phyloP scores from a whole-genome alignment of 1,140 invertebrate genomes.

The Phocides pigmalion region DNA sequence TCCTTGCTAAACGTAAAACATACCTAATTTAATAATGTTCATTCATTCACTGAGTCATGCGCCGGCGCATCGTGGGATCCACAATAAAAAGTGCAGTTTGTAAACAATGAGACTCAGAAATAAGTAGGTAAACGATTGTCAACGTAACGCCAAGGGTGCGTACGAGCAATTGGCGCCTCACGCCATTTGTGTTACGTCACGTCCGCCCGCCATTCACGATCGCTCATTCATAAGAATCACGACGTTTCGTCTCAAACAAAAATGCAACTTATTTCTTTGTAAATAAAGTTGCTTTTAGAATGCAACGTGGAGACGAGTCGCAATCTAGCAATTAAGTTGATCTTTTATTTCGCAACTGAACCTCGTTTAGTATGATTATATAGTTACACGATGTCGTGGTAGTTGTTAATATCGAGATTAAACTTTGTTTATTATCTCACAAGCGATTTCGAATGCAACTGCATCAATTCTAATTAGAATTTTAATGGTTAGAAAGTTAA shows the following conservation, averaged over 20 bases:
- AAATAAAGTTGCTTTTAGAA: constrained; percentile 17
- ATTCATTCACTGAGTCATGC: constrained; percentile 35
- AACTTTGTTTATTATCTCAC: too few species aligned
- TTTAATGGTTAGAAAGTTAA: too few species aligned
- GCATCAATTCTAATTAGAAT: too few species aligned
- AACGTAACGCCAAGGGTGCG: constrained; percentile 45
- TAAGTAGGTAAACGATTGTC: constrained; percentile 40
- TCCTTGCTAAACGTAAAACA: constrained; percentile 22
- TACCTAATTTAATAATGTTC: constrained; percentile 24
- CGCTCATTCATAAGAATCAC: constrained; percentile 55
- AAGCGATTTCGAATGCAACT: too few species aligned
- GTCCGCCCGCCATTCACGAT: constrained; percentile 55
- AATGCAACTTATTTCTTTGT: background rate
- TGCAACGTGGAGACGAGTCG: background rate
- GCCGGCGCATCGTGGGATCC: constrained; percentile 17
- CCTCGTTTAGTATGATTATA: too few species aligned
- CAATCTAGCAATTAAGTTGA: background rate
- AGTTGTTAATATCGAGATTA: too few species aligned
- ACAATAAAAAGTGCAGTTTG: constrained; percentile 40
- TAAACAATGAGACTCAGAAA: constrained; percentile 43
- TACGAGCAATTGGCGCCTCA: constrained; percentile 39
- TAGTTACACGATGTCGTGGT: too few species aligned
- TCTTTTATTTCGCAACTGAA: too few species aligned
- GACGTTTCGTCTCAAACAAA: constrained; percentile 9
- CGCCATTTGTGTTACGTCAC: constrained; percentile 50